Evolutionary conservation across 2,888 invertebrate species (phyloP).

Genomic region (Limnephilus auricula): DNA sequence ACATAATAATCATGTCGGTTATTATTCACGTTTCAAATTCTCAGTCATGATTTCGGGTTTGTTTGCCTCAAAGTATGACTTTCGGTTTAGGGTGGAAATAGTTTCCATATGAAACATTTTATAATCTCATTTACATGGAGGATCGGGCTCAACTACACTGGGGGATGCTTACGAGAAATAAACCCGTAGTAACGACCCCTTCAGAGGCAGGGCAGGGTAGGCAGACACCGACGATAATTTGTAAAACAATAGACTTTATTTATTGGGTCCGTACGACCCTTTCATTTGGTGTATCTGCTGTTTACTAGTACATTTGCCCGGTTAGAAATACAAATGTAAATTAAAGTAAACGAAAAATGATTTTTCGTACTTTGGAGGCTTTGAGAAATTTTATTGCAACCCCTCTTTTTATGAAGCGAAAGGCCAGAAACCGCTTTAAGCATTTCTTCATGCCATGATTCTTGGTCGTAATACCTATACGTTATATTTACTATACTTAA

Average conservation of each 20-base stretch:
- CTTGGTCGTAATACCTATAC: neutral
- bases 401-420: neutral
- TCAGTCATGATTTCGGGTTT: neutral
- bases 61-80: neutral
- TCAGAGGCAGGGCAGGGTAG: neutral
- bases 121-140: constrained; percentile 57
- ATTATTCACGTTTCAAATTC: neutral
- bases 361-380: neutral
- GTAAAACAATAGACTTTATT: constrained; percentile 29
- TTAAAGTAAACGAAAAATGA: neutral
- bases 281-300: neutral
- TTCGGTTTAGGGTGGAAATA: neutral
- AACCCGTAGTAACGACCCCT: constrained; percentile 41
- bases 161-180: constrained; percentile 49
- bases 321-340: neutral
- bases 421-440: neutral
- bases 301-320: neutral
- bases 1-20: neutral
- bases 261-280: neutral
- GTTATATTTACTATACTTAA: too few species aligned
- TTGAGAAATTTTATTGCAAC: neutral
- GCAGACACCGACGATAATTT: constrained; percentile 23
- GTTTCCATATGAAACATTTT: constrained; percentile 53
- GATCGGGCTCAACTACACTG: constrained; percentile 29
- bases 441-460: neutral